Conservation (phyloP, 2,113 vertebrate species). For the Copsychus sechellarum region DNA sequence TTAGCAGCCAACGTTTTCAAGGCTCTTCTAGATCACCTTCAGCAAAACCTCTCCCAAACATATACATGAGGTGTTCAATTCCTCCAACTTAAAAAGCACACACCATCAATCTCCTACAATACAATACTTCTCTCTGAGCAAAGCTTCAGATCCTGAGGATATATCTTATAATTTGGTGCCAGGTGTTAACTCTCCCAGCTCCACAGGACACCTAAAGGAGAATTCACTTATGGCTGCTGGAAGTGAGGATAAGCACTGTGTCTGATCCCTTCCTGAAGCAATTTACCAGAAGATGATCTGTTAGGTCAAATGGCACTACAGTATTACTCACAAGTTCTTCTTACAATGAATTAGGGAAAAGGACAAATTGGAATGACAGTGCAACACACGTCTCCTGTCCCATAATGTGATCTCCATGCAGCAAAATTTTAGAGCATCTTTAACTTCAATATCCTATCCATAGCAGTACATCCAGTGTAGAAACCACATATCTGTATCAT, state of each 20-base stretch:
- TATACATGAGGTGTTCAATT: not conserved
- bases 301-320: not conserved
- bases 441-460: not conserved
- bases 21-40: not conserved
- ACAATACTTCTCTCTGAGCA: not conserved
- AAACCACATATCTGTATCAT: not conserved
- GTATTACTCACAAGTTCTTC: not conserved
- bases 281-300: not conserved
- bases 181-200: not conserved
- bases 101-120: not conserved
- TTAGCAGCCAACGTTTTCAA: not conserved
- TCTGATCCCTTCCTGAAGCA: not conserved
- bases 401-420: not conserved
- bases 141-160: not conserved
- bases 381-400: not conserved
- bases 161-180: not conserved
- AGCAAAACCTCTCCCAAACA: not conserved
- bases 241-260: not conserved
- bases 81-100: not conserved
- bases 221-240: not conserved
- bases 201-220: not conserved
- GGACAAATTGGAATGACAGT: not conserved
- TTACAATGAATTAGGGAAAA: not conserved
- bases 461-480: not conserved
- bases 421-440: not conserved